phyloP scores from a whole-genome alignment of 2,888 invertebrate genomes.

The Listrodromus nycthemerus region DNA sequence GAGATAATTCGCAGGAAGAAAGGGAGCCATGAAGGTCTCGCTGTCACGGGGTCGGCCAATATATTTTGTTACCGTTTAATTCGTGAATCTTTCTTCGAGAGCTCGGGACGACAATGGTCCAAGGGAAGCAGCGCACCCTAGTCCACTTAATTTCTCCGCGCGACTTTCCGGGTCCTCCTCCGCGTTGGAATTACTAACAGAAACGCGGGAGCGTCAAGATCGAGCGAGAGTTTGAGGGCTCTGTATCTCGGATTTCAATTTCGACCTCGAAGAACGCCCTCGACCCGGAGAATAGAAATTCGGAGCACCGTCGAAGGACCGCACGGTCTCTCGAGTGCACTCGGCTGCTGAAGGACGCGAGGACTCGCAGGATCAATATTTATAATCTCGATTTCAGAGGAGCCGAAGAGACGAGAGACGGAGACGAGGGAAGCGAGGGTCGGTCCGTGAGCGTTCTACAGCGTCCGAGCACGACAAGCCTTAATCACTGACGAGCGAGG shows the following conservation, averaged over 20 bases:
- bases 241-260: constrained; percentile 81
- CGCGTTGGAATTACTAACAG: constrained; percentile 58
- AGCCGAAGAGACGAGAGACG: constrained; percentile 60
- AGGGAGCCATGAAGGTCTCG: no score
- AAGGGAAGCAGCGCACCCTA: constrained; percentile 43
- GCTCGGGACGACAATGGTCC: constrained; percentile 4
- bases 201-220: constrained; percentile 44
- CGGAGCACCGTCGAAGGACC: constrained; percentile 78
- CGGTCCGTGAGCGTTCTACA: constrained; percentile 60
- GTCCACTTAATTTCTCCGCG: constrained; percentile 65
- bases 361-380: constrained; percentile 81
- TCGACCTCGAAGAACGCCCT: constrained; percentile 70
- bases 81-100: constrained; percentile 36
- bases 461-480: constrained; percentile 72
- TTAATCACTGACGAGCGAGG: constrained; percentile 12
- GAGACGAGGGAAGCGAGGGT: constrained; percentile 73
- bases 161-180: constrained; percentile 46
- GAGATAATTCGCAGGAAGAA: no score
- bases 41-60: no score
- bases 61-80: constrained; percentile 30
- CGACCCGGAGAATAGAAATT: constrained; percentile 79
- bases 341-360: constrained; percentile 80
- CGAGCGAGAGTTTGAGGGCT: constrained; percentile 57
- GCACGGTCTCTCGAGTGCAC: constrained; percentile 76
- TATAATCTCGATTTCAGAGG: constrained; percentile 82